phyloP scores from a whole-genome alignment of 2,797 vertebrate genomes.

The Dermochelys coriacea region DNA sequence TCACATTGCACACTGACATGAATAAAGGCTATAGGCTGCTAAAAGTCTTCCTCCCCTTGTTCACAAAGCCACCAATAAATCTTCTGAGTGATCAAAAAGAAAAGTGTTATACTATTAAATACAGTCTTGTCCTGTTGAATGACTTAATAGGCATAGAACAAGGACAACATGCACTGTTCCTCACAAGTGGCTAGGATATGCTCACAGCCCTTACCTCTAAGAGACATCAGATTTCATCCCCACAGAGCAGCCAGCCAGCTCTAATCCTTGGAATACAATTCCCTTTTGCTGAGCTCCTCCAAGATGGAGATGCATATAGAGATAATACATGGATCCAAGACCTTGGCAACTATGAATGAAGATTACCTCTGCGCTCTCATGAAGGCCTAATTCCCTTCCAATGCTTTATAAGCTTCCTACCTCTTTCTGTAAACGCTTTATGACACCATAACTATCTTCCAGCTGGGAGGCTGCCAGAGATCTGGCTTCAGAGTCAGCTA shows the following conservation, averaged over 20 bases:
- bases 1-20: neutral
- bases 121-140: slow-evolving; percentile 5
- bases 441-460: slow-evolving; percentile 4
- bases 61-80: slow-evolving; percentile 37
- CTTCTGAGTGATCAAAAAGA: slow-evolving; percentile 29
- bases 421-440: neutral
- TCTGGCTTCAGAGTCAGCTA: neutral
- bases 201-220: neutral
- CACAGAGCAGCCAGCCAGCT: neutral
- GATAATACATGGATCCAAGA: neutral
- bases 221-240: neutral
- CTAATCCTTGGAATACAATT: neutral
- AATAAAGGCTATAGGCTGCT: slow-evolving; percentile 11
- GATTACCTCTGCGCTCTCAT: neutral
- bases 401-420: neutral
- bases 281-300: neutral
- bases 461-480: neutral
- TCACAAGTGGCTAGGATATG: neutral
- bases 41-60: slow-evolving; percentile 36
- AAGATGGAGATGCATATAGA: neutral
- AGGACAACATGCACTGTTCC: neutral
- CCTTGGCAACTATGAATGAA: neutral
- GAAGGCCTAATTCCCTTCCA: slow-evolving; percentile 2
- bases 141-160: neutral
- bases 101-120: slow-evolving; percentile 23